Base-by-base conservation (phyloP, 2,113 vertebrate genomes). In the Numida meleagris region DNA sequence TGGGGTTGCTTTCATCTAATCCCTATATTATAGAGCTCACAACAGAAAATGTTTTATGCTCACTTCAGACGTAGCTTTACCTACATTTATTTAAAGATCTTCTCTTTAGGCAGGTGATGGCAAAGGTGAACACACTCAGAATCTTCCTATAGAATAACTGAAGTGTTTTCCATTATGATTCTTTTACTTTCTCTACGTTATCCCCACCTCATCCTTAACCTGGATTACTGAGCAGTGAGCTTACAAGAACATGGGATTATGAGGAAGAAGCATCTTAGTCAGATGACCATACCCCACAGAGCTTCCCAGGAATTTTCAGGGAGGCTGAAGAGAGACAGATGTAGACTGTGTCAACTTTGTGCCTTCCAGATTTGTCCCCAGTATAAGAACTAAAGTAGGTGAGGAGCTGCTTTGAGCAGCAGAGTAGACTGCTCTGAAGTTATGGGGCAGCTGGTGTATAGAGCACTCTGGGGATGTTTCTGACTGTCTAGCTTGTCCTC, bases 141-240 rank as follows among this genome's bases (percentile, higher is more conserved):
- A 29, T 29, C 27, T 81, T 84, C 70, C 74, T 78, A 34, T 6
- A 86, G 59, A 13, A 34, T 81, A 53, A 91, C 87, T 82, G 78
- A 72, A 43, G 20, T 12, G 10, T 73, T 90, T 94, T 43, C 16
- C 50, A 67, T 71, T 18, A 46, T 0, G 0, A 82, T 50, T 34
- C 46, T 86, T 89, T 86, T 67, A 24, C 46, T 62, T 82, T 75
- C 45, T 78, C 33, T 71, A 55, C 25, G 23, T 65, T 94, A 82
- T 78, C 27, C 46, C 38, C 31, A 34, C 43, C 66, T 78, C 51
- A 90, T 43, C 51, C 51, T 89, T 91, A 51, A 50, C 24, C 53
- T 43, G 33, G 65, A 12, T 86, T 89, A 87, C 0, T 61, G 42
- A 68, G 71, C 62, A 36, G 43, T 23, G 23, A 78, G 25, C 4